Evolutionary conservation across 2,113 vertebrate genomes (phyloP).

Genomic region (Lophura nycthemera): DNA sequence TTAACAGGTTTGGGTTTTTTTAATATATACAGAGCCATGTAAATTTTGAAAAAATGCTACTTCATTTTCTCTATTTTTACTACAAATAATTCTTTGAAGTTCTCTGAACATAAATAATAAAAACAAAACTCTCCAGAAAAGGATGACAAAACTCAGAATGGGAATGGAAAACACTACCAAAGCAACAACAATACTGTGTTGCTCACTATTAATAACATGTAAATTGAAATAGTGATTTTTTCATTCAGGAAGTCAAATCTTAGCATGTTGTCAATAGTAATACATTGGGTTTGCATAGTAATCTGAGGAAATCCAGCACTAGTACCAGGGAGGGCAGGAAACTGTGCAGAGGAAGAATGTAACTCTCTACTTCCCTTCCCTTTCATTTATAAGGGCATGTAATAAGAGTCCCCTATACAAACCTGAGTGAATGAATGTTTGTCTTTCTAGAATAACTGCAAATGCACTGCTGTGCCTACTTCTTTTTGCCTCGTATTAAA

Average conservation of each 20-base stretch:
- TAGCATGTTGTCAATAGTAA: slow-evolving; percentile 55
- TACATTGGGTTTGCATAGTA: neutral
- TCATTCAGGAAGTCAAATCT: slow-evolving; percentile 28
- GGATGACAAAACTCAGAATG: slow-evolving; percentile 36
- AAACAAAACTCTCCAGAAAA: slow-evolving; percentile 21
- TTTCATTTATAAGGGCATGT: neutral
- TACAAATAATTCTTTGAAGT: neutral
- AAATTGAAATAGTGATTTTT: slow-evolving; percentile 66
- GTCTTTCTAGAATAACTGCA: neutral
- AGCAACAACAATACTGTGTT: slow-evolving; percentile 30
- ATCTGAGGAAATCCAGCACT: neutral
- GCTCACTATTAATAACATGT: slow-evolving; percentile 40
- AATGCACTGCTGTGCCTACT: neutral
- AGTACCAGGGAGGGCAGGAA: neutral
- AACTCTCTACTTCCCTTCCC: neutral
- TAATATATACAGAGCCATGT: neutral
- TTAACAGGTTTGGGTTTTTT: neutral
- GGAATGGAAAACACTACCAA: slow-evolving; percentile 47
- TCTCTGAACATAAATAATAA: neutral
- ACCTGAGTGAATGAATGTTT: neutral
- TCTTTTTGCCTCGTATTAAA: neutral
- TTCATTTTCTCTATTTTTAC: slow-evolving; percentile 3
- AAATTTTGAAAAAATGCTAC: neutral
- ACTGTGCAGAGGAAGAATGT: neutral
- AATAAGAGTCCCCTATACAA: neutral